phyloP scores from a whole-genome alignment of 2,888 invertebrate genomes.

The Tribolium freemani region DNA sequence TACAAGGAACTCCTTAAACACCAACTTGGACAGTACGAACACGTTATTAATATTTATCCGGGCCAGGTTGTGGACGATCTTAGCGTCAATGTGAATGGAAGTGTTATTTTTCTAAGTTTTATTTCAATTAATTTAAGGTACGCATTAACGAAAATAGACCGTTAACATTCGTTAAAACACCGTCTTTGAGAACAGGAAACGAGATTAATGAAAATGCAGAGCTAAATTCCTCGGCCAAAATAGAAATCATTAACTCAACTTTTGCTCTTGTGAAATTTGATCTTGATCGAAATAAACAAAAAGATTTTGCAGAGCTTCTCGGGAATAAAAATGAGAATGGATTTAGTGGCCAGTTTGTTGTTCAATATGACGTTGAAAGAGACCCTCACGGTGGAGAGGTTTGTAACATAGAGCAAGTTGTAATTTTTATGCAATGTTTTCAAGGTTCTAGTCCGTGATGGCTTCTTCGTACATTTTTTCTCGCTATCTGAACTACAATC shows the following conservation, averaged over 20 bases:
- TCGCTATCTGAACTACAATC: constrained; percentile 73
- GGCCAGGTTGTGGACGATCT: constrained; percentile 77
- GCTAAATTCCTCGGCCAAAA: constrained; percentile 58
- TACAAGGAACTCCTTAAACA: constrained; percentile 80
- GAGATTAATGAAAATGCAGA: constrained; percentile 63
- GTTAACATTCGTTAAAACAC: constrained; percentile 21
- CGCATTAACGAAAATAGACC: constrained; percentile 27
- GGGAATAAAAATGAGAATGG: constrained; percentile 64
- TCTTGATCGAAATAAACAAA: constrained; percentile 73
- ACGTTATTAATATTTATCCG: constrained; percentile 78
- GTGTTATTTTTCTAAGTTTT: neutral
- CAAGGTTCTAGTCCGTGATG: constrained; percentile 71
- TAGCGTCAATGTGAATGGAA: constrained; percentile 68
- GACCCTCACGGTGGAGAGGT: constrained; percentile 72
- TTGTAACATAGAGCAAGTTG: too few species aligned
- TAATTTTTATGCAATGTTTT: too few species aligned
- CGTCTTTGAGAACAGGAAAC: constrained; percentile 23
- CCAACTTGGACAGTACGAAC: constrained; percentile 77
- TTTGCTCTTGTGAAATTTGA: constrained; percentile 67
- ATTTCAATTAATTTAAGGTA: constrained; percentile 11
- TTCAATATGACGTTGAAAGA: constrained; percentile 77
- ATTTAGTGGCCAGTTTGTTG: constrained; percentile 75
- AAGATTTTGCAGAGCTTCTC: constrained; percentile 63
- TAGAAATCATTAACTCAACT: constrained; percentile 45
- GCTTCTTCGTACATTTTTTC: constrained; percentile 82